Conservation (phyloP, 2,888 invertebrate genomes). For the Caenorhabditis sp. region DNA sequence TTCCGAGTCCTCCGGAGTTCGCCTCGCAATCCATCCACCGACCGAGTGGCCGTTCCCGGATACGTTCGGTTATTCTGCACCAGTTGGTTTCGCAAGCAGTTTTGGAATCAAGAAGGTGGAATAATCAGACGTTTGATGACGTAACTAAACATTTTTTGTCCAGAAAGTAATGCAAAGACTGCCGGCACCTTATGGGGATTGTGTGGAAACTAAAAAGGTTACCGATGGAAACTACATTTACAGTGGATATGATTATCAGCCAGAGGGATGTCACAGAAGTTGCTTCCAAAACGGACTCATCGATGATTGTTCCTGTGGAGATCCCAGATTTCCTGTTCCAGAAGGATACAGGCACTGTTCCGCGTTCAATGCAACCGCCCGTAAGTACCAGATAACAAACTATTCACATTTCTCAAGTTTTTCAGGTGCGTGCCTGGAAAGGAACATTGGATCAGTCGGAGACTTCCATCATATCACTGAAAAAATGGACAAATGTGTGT, state of each 20-base stretch:
- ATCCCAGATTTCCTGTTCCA: slow-evolving; percentile 69
- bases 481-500: slow-evolving; percentile 65
- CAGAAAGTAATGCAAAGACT: slow-evolving; percentile 68
- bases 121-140: slow-evolving; percentile 23
- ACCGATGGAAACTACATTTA: slow-evolving; percentile 62
- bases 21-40: slow-evolving; percentile 68
- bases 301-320: slow-evolving; percentile 68
- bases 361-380: slow-evolving; percentile 69
- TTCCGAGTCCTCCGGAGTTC: slow-evolving; percentile 69
- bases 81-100: slow-evolving; percentile 68
- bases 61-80: slow-evolving; percentile 71
- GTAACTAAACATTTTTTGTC: slow-evolving; percentile 13
- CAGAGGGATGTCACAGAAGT: slow-evolving; percentile 71
- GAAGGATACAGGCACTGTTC: slow-evolving; percentile 62
- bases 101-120: slow-evolving; percentile 70
- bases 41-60: slow-evolving; percentile 71
- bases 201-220: slow-evolving; percentile 56
- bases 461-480: slow-evolving; percentile 72
- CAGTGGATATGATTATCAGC: slow-evolving; percentile 66
- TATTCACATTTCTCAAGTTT: not conserved
- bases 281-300: slow-evolving; percentile 69
- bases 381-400: slow-evolving; percentile 40
- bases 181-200: slow-evolving; percentile 67
- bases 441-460: slow-evolving; percentile 64
- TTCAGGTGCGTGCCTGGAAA: slow-evolving; percentile 66